Percentiles rank a stretch among this genome's conserved stretches.
phyloP scores from a whole-genome alignment of 2,797 vertebrate genomes.

The Megaceryle alcyon region DNA sequence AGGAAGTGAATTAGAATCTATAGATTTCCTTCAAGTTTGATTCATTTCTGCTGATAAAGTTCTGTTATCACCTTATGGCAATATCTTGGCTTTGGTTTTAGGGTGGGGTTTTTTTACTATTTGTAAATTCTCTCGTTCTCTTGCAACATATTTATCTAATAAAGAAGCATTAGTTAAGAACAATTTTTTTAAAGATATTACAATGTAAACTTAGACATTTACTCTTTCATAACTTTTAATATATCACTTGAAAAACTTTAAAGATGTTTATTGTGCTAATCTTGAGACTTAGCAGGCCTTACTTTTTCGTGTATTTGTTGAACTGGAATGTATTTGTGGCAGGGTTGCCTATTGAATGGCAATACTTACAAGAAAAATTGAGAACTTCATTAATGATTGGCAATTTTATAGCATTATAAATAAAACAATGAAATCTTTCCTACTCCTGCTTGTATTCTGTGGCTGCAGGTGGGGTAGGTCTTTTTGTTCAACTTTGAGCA shows the following conservation, averaged over 20 bases:
- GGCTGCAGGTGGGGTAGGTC: not conserved
- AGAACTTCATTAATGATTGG: not conserved
- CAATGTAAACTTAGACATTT: not conserved
- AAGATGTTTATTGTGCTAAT: not conserved
- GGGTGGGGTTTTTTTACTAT: accelerated
- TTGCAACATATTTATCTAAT: not conserved
- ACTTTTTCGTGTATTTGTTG: not conserved
- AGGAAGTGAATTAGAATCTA: not conserved
- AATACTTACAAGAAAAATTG: not conserved
- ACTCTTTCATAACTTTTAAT: not conserved
- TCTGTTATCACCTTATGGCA: not conserved
- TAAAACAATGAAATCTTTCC: not conserved
- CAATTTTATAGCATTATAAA: not conserved
- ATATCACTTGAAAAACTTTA: not conserved
- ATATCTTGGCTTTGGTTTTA: not conserved
- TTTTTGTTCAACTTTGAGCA: not conserved
- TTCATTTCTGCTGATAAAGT: not conserved
- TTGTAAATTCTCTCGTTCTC: not conserved
- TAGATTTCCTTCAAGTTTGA: not conserved
- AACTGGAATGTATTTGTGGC: not conserved
- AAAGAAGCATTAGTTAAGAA: not conserved
- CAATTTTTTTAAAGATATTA: not conserved
- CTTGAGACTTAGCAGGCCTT: not conserved
- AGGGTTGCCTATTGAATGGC: not conserved
- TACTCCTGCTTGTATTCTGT: not conserved